Base-by-base conservation (phyloP, 2,797 vertebrate species). In the Alcedo quadribrachys region DNA sequence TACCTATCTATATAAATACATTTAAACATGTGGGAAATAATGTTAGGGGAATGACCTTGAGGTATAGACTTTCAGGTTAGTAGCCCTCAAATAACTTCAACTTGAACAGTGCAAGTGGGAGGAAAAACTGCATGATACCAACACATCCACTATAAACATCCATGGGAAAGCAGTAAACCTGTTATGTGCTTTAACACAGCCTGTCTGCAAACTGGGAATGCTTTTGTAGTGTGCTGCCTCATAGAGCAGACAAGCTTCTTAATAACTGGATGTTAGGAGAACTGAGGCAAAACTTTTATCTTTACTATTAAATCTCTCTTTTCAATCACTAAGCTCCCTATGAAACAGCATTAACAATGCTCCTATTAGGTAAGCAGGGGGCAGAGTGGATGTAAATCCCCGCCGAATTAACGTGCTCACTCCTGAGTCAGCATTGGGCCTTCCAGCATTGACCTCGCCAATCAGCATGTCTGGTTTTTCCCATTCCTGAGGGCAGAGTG, bases 251-350 rank as follows among this genome's bases (percentile, higher is more conserved):
- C 93, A 43, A 50, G 77, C 83, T 91, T 85, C 94, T 92, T 84
- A 90, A 66, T 67, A 87, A 78, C 71, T 87, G 87, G 82, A 71
- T 80, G 79, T 69, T 93, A 71, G 22, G 57, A 93, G 85, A 96
- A 97, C 60, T 69, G 86, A 96, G 93, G 90, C 73, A 84, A 89
- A 96, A 97, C 93, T 96, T 96, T 94, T 92, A 77, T 94, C 95
- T 95, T 92, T 95, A 63, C 82, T 51, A 77, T 92, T 73, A 90
- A 95, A 95, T 95, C 92, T 95, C 96, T 50, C 87, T 81, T 94
- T 97, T 96, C 94, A 94, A 37, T 37, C 57, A 2, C 78, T 93
- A 96, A 94, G 95, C 95, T 96, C 92, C 85, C 87, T 15, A 55
- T 94, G 91, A 96, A 96, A 70, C 81, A 87, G 85, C 42, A 3